Evolutionary conservation across 2,113 vertebrate species (phyloP), one percentile per base, ranked within the genome.

Genomic region (Cyanoderma ruficeps): DNA sequence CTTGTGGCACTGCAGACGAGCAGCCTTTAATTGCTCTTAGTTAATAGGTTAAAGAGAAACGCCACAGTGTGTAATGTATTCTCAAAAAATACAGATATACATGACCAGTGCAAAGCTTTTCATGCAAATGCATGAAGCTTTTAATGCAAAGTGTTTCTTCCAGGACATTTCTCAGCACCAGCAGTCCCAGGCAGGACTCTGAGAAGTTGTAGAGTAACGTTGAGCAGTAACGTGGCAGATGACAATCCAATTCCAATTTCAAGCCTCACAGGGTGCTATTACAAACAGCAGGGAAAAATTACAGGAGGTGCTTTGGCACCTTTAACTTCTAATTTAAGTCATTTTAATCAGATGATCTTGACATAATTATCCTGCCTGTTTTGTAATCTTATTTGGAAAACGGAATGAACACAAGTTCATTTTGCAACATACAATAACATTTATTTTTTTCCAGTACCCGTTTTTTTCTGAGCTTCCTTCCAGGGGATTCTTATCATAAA

Each of bases 231-330:
- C 44, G 18, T 12, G 92, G 87, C 88, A 74, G 72, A 87, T 53
- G 93, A 92, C 83, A 90, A 96, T 82, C 83, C 94, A 84, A 82
- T 94, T 97, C 86, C 88, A 96, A 96, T 96, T 96, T 96, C 96
- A 96, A 95, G 96, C 90, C 90, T 96, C 92, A 95, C 89, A 95
- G 94, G 95, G 96, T 75, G 86, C 92, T 93, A 94, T 92, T 89
- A 94, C 70, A 93, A 96, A 94, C 90, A 96, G 94, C 90, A 78
- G 94, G 88, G 46, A 15, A 89, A 94, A 96, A 93, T 90, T 94
- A 92, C 57, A 71, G 92, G 49, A 95, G 79, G 44, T 92, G 78
- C 52, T 91, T 87, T 9, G 41, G 70, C 91, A 96, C 95, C 89
- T 94, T 94, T 92, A 93, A 79, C 91, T 97, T 95, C 82, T 94